Evolutionary conservation across 2,797 vertebrate species (phyloP).

Genomic region (Rhynchotus rufescens): DNA sequence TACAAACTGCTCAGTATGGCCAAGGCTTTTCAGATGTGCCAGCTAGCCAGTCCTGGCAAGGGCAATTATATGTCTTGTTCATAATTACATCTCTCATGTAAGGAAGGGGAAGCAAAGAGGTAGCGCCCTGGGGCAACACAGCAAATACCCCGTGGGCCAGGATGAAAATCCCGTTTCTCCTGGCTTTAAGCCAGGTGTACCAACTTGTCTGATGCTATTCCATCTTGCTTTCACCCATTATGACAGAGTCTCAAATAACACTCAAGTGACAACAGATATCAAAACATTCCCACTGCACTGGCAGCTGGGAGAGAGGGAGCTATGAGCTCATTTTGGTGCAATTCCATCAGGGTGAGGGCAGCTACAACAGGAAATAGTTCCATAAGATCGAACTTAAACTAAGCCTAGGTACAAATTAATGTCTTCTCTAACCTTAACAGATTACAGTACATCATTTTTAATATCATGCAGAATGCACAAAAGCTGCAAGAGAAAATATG

Average conservation of each 20-base stretch:
- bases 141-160: not conserved
- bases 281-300: not conserved
- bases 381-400: not conserved
- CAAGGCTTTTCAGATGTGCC: not conserved
- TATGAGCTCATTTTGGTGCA: rapidly evolving
- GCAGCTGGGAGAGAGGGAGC: not conserved
- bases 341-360: not conserved
- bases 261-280: rapidly evolving
- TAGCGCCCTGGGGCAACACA: not conserved
- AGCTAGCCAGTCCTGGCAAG: not conserved
- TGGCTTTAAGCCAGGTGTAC: not conserved
- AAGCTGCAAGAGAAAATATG: not conserved
- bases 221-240: not conserved
- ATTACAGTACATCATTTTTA: not conserved
- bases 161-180: not conserved
- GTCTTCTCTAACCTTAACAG: not conserved
- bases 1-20: not conserved
- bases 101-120: not conserved
- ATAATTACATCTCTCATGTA: rapidly evolving
- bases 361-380: not conserved
- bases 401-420: not conserved
- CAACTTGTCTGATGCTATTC: not conserved
- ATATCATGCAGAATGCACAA: not conserved
- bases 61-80: not conserved
- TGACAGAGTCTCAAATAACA: not conserved